Base-by-base conservation (phyloP, 1,140 invertebrate genomes). In the Zaprionus ghesquierei region DNA sequence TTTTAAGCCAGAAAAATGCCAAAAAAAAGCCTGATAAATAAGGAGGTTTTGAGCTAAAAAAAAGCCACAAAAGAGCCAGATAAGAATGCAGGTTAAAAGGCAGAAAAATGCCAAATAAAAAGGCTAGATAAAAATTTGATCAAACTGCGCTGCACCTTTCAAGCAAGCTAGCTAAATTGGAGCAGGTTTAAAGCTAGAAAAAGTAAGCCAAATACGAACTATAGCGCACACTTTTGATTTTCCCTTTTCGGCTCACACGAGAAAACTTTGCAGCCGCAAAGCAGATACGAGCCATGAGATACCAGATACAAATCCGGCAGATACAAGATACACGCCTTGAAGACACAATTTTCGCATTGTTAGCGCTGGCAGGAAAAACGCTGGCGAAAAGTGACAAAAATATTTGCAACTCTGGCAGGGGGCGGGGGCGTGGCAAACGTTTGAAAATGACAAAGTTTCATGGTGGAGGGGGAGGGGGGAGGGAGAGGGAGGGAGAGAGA, bases 371-470 rank as follows among this genome's bases (percentile, higher is more conserved):
- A 77, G 35, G n/a, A 41, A 68, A 79, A 84, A 78, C 75, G 74
- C 77, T 70, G 81, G 80, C 25, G 64, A 71, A 86, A 85, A 86
- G 78, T 86, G 81, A 86, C 81, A 79, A 78, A 85, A 81, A 86
- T 85, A 71, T 66, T 77, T 54, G 64, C 61, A 70, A 41, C 35
- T 58, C 18, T 49, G 27, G 18, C 27, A 38, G 44, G 27, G 18
- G 44, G 46, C 2, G 50, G 53, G 20, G 33, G 41, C 29, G 20
- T 6, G 27, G 2, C 29, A 70, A 79, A 69, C 69, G 64, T 70
- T 77, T 75, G 55, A 70, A 82, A 82, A 79, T 82, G 84, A 77
- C 82, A 87, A 87, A 86, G 71, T 86, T 85, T 54, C n/a, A 8
- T 25, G 46, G 51, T 8, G 27, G 29, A 2, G 20, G n/a, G 12